These are phyloP conservation scores for Harpegnathos saltator DNA, from an alignment of 1,140 invertebrate genomes.

Conservation along the genomic window DNA sequence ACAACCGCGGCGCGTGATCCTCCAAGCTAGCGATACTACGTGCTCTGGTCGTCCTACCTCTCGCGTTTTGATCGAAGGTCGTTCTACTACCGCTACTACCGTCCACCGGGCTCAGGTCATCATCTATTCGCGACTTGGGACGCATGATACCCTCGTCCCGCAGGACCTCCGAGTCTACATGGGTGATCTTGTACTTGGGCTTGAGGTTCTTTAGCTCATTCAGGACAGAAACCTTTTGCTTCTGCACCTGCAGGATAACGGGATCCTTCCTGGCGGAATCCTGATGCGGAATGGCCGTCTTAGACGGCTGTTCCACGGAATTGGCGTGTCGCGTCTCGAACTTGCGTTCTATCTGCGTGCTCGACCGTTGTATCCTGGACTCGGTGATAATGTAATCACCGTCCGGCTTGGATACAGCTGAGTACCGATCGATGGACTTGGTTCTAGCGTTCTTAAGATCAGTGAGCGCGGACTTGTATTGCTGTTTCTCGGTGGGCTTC, in stretches of 20 bases:
- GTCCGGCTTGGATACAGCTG: slow-evolving; percentile 71
- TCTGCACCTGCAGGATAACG: slow-evolving; percentile 82
- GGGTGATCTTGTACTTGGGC: slow-evolving; percentile 84
- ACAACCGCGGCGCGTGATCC: slow-evolving; percentile 73
- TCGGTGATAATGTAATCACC: slow-evolving; percentile 78
- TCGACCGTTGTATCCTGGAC: slow-evolving; percentile 81
- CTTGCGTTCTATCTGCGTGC: slow-evolving; percentile 82
- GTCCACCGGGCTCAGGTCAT: slow-evolving; percentile 82
- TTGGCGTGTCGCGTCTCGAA: slow-evolving; percentile 79
- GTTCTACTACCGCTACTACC: slow-evolving; percentile 62
- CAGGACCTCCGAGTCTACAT: slow-evolving; percentile 84
- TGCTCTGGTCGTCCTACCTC: slow-evolving; percentile 76
- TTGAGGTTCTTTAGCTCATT: slow-evolving; percentile 83
- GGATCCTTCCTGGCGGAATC: slow-evolving; percentile 80
- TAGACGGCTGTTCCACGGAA: slow-evolving; percentile 74
- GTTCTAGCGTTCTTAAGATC: slow-evolving; percentile 78
- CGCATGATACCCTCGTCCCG: slow-evolving; percentile 85
- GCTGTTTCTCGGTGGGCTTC: slow-evolving; percentile 78
- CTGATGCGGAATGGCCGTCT: slow-evolving; percentile 72
- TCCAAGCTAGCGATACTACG: slow-evolving; percentile 82
- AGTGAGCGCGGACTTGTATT: slow-evolving; percentile 79
- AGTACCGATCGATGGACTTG: slow-evolving; percentile 80
- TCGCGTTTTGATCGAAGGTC: slow-evolving; percentile 54
- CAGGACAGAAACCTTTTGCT: slow-evolving; percentile 83
- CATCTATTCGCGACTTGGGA: slow-evolving; percentile 84